Conservation (phyloP, 2,888 invertebrate genomes). For the Stomorhina lunata region DNA sequence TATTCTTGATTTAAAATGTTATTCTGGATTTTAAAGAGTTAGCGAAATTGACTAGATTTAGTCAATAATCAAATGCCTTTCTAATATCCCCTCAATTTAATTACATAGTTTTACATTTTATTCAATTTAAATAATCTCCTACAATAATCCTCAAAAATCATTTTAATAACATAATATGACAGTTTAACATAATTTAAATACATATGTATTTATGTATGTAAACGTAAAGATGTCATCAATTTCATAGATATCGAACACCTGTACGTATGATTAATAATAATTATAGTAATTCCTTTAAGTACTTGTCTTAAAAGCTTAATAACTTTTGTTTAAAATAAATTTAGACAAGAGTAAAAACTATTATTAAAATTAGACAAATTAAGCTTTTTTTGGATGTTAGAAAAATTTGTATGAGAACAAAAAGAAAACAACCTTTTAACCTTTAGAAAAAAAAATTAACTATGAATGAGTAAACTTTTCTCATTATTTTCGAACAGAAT, state of each 20-base stretch:
- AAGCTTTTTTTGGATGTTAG: conserved; percentile 3
- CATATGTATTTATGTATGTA: too few species aligned
- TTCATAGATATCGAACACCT: not conserved
- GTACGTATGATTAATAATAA: conserved; percentile 10
- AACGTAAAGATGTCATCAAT: not conserved
- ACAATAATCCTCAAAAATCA: not conserved
- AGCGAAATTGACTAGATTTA: too few species aligned
- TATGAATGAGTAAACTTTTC: conserved; percentile 9
- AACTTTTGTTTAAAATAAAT: not conserved
- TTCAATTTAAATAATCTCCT: not conserved
- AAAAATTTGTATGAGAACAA: not conserved
- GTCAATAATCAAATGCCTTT: too few species aligned
- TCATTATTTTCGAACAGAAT: not conserved
- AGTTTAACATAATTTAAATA: not conserved
- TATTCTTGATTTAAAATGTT: too few species aligned
- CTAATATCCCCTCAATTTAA: too few species aligned
- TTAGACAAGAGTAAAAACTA: not conserved
- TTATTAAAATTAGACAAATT: not conserved
- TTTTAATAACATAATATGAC: not conserved
- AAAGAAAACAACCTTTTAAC: not conserved
- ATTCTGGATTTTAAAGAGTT: too few species aligned
- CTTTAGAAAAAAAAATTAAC: conserved; percentile 27
- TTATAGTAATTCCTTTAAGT: not conserved
- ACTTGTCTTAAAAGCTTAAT: not conserved
- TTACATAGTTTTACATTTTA: too few species aligned